Conservation (phyloP, 2,888 invertebrate genomes). For the Neelides folsomi region DNA sequence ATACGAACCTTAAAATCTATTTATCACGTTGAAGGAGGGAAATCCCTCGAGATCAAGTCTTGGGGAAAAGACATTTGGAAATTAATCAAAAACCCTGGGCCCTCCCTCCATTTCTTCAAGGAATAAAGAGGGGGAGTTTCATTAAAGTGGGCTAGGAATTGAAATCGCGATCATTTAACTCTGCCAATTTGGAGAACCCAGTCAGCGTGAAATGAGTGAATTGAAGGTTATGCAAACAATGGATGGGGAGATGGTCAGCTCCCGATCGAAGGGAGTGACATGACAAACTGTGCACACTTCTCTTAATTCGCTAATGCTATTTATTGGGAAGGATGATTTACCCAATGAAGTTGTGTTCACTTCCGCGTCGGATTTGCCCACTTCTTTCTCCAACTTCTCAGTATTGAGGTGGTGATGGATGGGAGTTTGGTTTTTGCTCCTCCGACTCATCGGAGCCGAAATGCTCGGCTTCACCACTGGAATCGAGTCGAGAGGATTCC, state of each 20-base stretch:
- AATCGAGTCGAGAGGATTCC: constrained; percentile 20
- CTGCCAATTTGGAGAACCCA: background rate
- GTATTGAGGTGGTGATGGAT: constrained; percentile 10
- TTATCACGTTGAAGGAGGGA: constrained; percentile 28
- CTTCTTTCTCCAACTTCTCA: constrained; percentile 11
- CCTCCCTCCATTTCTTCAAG: background rate
- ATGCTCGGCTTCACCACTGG: constrained; percentile 30
- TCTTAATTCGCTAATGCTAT: too few species aligned
- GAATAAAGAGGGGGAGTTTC: constrained; percentile 1
- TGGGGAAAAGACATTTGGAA: constrained; percentile 22
- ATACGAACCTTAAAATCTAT: constrained; percentile 28
- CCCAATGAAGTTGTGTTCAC: constrained; percentile 21
- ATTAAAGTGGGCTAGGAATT: background rate
- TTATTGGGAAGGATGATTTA: constrained; percentile 1
- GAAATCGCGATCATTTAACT: too few species aligned
- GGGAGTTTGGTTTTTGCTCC: constrained; percentile 26
- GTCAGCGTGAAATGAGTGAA: background rate
- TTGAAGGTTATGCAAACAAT: background rate
- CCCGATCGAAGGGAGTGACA: background rate
- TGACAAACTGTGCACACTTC: background rate
- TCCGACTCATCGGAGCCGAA: constrained; percentile 31
- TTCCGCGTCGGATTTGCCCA: constrained; percentile 20
- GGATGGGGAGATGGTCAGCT: too few species aligned
- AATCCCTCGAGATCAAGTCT: constrained; percentile 21
- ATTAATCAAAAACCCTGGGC: constrained; percentile 18